phyloP scores from a whole-genome alignment of 2,113 vertebrate species.

The Calidris pugnax region DNA sequence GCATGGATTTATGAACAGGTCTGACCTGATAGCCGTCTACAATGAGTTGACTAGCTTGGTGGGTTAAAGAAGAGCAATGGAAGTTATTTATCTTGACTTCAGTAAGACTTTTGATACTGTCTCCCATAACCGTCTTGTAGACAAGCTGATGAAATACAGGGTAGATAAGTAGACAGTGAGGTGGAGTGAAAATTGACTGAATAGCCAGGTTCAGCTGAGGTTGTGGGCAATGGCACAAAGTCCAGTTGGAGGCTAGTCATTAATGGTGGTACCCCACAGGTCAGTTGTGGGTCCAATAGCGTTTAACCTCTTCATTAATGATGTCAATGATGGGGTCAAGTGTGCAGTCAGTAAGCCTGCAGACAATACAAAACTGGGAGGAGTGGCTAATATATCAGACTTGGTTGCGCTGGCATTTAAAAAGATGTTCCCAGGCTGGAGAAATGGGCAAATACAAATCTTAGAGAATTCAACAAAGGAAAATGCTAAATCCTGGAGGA shows the following conservation, averaged over 20 bases:
- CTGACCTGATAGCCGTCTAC: not conserved
- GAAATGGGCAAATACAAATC: not conserved
- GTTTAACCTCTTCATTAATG: not conserved
- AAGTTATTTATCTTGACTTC: not conserved
- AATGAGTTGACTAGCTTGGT: not conserved
- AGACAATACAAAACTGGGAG: not conserved
- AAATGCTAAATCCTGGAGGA: not conserved
- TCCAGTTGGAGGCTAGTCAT: not conserved
- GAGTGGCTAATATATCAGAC: not conserved
- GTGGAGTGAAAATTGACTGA: not conserved
- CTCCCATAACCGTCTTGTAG: not conserved
- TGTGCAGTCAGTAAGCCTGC: fast-evolving
- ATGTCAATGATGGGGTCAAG: not conserved
- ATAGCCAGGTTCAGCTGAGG: not conserved
- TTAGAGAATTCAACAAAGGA: not conserved
- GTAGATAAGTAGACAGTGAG: not conserved
- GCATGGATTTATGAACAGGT: not conserved
- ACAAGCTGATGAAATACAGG: not conserved
- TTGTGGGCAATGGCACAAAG: not conserved
- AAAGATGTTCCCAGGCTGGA: not conserved
- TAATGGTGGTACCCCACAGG: fast-evolving
- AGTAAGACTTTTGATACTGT: not conserved
- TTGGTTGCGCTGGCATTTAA: not conserved
- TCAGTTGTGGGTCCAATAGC: not conserved
- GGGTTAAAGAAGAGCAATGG: not conserved